These are phyloP conservation scores for Chaetophractus vellerosus DNA, from an alignment of 2,797 vertebrate genomes.

Conservation along the genomic window DNA sequence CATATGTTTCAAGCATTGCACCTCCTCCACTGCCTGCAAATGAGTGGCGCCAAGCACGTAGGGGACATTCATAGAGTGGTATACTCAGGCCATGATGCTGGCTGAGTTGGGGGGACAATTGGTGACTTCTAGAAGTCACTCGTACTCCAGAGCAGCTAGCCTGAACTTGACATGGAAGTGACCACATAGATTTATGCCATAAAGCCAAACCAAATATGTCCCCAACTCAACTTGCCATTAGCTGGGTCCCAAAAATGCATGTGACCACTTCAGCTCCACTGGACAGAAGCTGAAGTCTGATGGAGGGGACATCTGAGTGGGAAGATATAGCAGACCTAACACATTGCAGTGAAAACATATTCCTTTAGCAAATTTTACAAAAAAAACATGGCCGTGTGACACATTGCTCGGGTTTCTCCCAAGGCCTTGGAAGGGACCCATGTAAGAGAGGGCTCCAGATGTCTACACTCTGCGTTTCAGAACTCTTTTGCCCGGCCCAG, in stretches of 20 bases:
- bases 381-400: background rate
- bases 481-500: background rate
- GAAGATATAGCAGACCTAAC: background rate
- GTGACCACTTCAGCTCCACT: background rate
- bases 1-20: background rate
- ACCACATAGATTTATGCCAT: background rate
- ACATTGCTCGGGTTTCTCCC: background rate
- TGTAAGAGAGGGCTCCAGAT: background rate
- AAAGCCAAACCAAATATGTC: constrained; percentile 1
- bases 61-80: background rate
- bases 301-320: background rate
- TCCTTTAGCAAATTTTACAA: background rate
- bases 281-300: background rate
- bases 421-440: background rate
- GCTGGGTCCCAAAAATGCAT: background rate
- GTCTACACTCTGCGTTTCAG: background rate
- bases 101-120: background rate
- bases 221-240: background rate
- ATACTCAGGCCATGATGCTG: background rate
- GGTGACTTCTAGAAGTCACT: background rate
- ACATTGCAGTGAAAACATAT: background rate
- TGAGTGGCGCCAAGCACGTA: background rate
- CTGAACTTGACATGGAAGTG: background rate
- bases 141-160: background rate
- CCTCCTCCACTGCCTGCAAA: background rate